Conservation (phyloP, 2,113 vertebrate species). For the Tapirus terrestris region DNA sequence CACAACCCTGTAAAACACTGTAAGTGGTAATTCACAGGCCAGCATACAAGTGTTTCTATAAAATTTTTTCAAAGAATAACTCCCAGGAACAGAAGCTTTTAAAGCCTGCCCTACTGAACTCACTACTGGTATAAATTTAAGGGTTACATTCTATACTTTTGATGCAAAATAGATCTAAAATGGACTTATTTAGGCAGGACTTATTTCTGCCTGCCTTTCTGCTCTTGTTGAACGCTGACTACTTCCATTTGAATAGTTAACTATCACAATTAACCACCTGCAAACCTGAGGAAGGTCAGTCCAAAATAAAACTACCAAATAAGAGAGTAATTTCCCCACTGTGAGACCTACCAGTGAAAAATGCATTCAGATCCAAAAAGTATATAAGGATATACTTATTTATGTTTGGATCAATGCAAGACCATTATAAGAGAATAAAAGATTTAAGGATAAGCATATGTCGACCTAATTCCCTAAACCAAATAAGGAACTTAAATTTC, state of each 20-base stretch:
- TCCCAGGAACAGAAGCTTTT: slow-evolving; percentile 26
- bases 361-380: not conserved
- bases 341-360: slow-evolving; percentile 38
- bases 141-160: not conserved
- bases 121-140: not conserved
- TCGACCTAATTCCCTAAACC: not conserved
- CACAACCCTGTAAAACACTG: not conserved
- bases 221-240: not conserved
- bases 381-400: not conserved
- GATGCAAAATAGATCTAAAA: slow-evolving; percentile 23
- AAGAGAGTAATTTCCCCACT: not conserved
- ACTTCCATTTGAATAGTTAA: slow-evolving; percentile 42
- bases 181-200: not conserved
- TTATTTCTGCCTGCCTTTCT: not conserved
- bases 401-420: slow-evolving; percentile 22
- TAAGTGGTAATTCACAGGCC: not conserved
- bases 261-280: slow-evolving; percentile 19
- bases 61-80: slow-evolving; percentile 6
- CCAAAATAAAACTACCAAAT: slow-evolving; percentile 50
- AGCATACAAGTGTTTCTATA: not conserved
- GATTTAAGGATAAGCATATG: not conserved
- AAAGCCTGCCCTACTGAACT: not conserved
- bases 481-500: slow-evolving; percentile 9
- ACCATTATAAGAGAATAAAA: not conserved
- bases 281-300: not conserved